Conservation (phyloP, 2,888 invertebrate species). For the Scrobipalpa costella region DNA sequence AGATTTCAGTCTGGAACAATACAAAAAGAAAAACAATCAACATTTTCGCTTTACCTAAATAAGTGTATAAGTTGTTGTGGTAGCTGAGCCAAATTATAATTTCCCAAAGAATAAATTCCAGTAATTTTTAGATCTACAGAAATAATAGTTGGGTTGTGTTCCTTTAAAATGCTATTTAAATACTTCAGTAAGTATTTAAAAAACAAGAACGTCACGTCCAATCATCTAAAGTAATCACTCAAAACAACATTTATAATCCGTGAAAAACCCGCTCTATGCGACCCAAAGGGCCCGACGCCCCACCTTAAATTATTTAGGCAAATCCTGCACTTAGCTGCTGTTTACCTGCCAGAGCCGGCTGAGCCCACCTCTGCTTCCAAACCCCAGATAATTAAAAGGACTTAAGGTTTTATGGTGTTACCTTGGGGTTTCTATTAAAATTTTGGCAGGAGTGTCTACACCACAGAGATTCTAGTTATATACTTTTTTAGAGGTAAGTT, state of each 20-base stretch:
- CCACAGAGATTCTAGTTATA: background rate
- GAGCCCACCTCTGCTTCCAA: conserved; percentile 25
- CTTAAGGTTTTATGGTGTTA: conserved; percentile 30
- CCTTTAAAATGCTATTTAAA: no score
- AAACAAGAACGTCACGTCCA: no score
- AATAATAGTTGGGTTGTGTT: no score
- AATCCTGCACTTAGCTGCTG: conserved; percentile 34
- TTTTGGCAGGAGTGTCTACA: background rate
- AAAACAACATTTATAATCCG: conserved; percentile 4
- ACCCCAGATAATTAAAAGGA: conserved; percentile 37
- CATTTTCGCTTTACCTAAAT: no score
- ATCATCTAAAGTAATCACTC: background rate
- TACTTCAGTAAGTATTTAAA: no score
- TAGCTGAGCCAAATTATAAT: no score
- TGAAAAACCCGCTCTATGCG: background rate
- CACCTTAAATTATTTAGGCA: conserved; percentile 34
- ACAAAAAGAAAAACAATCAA: background rate
- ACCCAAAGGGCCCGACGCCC: conserved; percentile 2
- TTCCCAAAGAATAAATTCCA: no score
- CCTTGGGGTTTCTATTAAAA: conserved; percentile 13
- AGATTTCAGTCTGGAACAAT: conserved; percentile 92
- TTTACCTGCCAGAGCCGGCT: conserved; percentile 32
- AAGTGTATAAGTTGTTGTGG: background rate
- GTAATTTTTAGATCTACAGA: no score
- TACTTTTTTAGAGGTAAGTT: no score